Percentiles rank a stretch among this genome's conserved stretches.
Evolutionary conservation across 2,888 invertebrate species (phyloP).

Genomic region (Mesodorylaimus sp.): DNA sequence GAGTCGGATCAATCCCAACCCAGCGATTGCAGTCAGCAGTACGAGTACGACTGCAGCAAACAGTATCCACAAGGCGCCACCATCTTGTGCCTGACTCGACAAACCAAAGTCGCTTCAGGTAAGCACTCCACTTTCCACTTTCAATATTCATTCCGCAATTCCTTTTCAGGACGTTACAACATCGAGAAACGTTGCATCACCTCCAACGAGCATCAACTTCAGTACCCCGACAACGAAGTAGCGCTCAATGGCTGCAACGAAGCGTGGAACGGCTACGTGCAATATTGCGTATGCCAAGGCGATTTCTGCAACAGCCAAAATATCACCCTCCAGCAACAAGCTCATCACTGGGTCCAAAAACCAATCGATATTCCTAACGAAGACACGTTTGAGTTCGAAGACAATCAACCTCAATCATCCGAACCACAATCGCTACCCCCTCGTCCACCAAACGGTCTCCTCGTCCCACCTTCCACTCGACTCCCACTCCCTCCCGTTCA

Average conservation of each 20-base stretch:
- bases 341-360: too few species aligned
- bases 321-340: neutral
- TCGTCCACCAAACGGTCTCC: too few species aligned
- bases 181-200: slow-evolving; percentile 11
- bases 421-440: too few species aligned
- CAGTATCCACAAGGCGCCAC: slow-evolving; percentile 3
- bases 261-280: slow-evolving; percentile 10
- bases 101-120: slow-evolving; percentile 7
- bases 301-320: slow-evolving; percentile 6
- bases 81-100: slow-evolving; percentile 10
- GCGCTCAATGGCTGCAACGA: slow-evolving; percentile 7
- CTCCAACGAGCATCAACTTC: slow-evolving; percentile 3
- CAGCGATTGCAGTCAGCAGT: neutral
- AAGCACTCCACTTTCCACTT: neutral
- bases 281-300: slow-evolving; percentile 8
- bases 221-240: slow-evolving; percentile 10
- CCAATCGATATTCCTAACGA: too few species aligned
- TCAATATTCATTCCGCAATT: too few species aligned
- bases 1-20: slow-evolving; percentile 3
- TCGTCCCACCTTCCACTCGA: too few species aligned
- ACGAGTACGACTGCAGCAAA: slow-evolving; percentile 8
- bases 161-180: slow-evolving; percentile 4
- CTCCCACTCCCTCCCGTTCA: too few species aligned
- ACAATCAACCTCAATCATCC: too few species aligned
- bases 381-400: too few species aligned